Percentiles rank a stretch among this genome's conserved stretches.
Evolutionary conservation across 2,797 vertebrate species (phyloP).

Genomic region (Orestias chungarensis): DNA sequence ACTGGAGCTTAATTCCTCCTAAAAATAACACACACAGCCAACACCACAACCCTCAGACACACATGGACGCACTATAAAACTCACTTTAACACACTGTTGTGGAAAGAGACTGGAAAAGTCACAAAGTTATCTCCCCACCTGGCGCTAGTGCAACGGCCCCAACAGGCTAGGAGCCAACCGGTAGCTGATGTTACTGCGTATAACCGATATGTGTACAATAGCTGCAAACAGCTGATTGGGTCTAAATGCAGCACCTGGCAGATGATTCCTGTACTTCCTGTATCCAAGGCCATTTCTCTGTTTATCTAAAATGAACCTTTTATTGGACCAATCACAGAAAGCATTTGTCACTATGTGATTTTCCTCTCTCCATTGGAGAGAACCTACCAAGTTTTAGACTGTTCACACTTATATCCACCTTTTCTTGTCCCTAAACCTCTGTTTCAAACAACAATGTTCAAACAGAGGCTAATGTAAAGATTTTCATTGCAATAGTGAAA

Average conservation of each 20-base stretch:
- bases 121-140: slow-evolving; percentile 62
- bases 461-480: not conserved
- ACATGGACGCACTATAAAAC: slow-evolving; percentile 26
- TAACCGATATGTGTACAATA: slow-evolving; percentile 40
- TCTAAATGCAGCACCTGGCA: slow-evolving; percentile 53
- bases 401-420: not conserved
- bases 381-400: not conserved
- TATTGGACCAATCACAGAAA: not conserved
- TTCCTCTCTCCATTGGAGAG: not conserved
- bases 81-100: slow-evolving; percentile 53
- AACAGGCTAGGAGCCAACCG: slow-evolving; percentile 34
- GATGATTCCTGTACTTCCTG: slow-evolving; percentile 18
- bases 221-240: slow-evolving; percentile 64
- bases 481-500: not conserved
- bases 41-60: slow-evolving; percentile 60
- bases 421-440: not conserved
- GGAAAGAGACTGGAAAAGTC: slow-evolving; percentile 60
- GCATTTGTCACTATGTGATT: not conserved
- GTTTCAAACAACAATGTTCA: not conserved
- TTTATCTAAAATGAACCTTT: not conserved
- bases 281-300: slow-evolving; percentile 18
- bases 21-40: slow-evolving; percentile 76
- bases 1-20: slow-evolving; percentile 74
- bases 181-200: slow-evolving; percentile 7
- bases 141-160: slow-evolving; percentile 30